phyloP scores from a whole-genome alignment of 2,797 vertebrate species.

The Potorous gilbertii region DNA sequence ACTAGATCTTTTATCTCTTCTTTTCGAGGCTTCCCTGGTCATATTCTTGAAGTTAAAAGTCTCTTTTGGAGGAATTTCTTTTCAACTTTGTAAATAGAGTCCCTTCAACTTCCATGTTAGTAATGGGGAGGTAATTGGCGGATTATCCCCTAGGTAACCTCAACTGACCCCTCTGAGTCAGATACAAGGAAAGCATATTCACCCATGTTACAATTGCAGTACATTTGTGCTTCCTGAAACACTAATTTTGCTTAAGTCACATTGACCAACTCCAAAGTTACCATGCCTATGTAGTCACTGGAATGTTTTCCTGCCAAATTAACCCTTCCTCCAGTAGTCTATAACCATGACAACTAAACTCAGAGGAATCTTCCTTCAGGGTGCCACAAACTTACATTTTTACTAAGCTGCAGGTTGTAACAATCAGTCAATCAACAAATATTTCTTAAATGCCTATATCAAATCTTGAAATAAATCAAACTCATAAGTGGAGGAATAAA shows the following conservation, averaged over 20 bases:
- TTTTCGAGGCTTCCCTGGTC: neutral
- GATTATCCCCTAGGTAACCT: neutral
- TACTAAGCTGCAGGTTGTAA: neutral
- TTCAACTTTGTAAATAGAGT: neutral
- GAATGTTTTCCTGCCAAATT: neutral
- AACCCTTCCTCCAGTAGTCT: neutral
- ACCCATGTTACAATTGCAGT: neutral
- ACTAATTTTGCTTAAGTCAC: neutral
- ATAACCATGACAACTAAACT: neutral
- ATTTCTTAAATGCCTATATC: neutral
- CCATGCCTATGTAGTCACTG: neutral
- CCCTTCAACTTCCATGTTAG: neutral
- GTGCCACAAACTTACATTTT: neutral
- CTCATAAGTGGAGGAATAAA: neutral
- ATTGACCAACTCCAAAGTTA: neutral
- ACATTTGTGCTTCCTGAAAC: neutral
- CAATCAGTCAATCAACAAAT: neutral
- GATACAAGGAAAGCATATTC: neutral
- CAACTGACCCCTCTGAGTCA: neutral
- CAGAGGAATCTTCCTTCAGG: neutral
- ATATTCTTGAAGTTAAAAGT: neutral
- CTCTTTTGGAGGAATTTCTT: neutral
- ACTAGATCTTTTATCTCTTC: neutral
- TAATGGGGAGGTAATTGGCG: neutral
- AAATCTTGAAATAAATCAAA: neutral